Evolutionary conservation across 2,797 vertebrate genomes (phyloP).

Genomic region (Peromyscus aztecus): DNA sequence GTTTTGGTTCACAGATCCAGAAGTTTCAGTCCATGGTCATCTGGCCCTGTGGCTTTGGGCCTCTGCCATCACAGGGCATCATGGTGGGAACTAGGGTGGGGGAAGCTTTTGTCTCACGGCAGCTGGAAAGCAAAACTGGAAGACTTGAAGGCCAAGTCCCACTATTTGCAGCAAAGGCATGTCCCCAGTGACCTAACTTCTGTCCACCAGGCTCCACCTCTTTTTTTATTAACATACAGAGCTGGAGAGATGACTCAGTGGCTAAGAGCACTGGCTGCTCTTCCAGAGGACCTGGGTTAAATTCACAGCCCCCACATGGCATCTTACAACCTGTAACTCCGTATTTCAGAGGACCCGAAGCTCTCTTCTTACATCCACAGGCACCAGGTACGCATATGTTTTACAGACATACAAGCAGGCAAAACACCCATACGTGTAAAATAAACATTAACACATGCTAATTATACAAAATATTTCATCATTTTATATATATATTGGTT

Average conservation of each 20-base stretch:
- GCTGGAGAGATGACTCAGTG: not conserved
- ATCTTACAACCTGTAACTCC: not conserved
- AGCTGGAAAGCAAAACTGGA: not conserved
- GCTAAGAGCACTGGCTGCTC: not conserved
- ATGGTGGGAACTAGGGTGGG: not conserved
- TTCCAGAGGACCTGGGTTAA: not conserved
- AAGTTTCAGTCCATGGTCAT: not conserved
- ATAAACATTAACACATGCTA: not conserved
- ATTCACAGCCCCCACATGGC: not conserved
- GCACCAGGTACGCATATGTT: not conserved
- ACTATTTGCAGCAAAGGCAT: not conserved
- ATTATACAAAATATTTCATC: not conserved
- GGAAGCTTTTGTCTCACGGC: not conserved
- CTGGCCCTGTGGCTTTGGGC: not conserved
- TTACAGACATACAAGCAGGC: not conserved
- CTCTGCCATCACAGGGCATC: not conserved
- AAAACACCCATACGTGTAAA: not conserved
- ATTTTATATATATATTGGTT: not conserved
- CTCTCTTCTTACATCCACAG: not conserved
- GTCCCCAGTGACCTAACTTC: not conserved
- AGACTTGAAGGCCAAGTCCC: not conserved
- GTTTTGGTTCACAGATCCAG: not conserved
- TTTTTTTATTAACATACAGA: not conserved
- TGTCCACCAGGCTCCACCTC: not conserved
- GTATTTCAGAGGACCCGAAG: not conserved